These are phyloP conservation scores for Lithosia quadra DNA, from an alignment of 2,888 invertebrate species.

Conservation along the genomic window DNA sequence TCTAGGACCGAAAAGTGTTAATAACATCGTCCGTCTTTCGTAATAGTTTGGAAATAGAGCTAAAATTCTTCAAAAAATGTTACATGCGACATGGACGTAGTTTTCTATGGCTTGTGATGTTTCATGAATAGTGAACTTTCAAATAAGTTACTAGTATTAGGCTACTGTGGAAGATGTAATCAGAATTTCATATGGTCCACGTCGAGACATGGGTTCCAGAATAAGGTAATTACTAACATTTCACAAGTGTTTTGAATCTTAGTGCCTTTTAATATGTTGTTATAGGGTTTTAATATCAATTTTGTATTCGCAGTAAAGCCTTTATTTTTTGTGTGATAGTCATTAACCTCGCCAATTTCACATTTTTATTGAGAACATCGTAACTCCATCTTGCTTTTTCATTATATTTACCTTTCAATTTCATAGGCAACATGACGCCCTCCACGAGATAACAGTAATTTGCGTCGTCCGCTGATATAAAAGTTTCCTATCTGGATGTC, in stretches of 20 bases:
- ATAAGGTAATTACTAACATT: constrained; percentile 69
- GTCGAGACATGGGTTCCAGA: constrained; percentile 84
- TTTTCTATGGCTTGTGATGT: constrained; percentile 77
- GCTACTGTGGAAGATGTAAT: constrained; percentile 70
- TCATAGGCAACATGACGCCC: constrained; percentile 23
- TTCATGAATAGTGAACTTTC: constrained; percentile 63
- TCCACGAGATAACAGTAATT: constrained; percentile 28
- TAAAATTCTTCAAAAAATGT: constrained; percentile 64
- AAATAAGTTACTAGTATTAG: constrained; percentile 47
- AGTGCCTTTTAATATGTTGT: not conserved
- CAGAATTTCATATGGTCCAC: constrained; percentile 71
- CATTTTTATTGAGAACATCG: constrained; percentile 23
- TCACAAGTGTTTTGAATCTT: constrained; percentile 4
- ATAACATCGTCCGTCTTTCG: constrained; percentile 57
- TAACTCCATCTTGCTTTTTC: constrained; percentile 55
- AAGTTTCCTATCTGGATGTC: constrained; percentile 29
- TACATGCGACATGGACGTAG: constrained; percentile 55
- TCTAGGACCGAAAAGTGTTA: not conserved
- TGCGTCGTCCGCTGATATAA: constrained; percentile 25
- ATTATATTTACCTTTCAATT: constrained; percentile 48
- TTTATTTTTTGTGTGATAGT: not conserved
- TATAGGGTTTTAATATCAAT: not conserved
- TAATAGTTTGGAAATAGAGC: constrained; percentile 60
- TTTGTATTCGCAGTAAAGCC: not conserved
- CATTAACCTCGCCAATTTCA: not conserved